Evolutionary conservation across 2,113 vertebrate species (phyloP), one percentile per base, ranked within the genome.

Genomic region (Caracal caracal): DNA sequence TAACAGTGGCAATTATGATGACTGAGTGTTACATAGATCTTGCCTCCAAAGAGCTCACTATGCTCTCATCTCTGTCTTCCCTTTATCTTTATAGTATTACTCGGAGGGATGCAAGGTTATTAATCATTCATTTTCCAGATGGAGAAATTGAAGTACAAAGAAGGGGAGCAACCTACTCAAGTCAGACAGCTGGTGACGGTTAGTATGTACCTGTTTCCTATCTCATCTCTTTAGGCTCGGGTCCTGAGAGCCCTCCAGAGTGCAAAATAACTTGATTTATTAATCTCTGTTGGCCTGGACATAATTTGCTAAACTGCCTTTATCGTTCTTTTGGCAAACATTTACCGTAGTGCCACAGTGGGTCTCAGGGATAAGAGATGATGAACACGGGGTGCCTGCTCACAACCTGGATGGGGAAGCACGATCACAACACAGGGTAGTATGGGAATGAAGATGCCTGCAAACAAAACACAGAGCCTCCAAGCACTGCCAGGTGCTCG

Each of bases 111-210:
- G n/a, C 33, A 12, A 86, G 85, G 92, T 30, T 88, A 91, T 95
- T 73, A 75, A 95, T 88, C 92, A 84, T 95, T 95, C 56, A 87
- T 88, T 81, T 95, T 94, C 78, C 86, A 98, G 88, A 84, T 78
- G 86, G 43, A 95, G 83, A 96, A 96, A 87, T 0, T 51, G 81
- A 90, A 96, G 82, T 91, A 56, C 68, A 91, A 78, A 95, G 96
- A 88, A 83, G 73, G 51, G 17, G 49, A 51, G 49, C 28, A 56
- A n/a, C 40, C 37, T 59, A 59, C 73, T 66, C 70, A 17, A 33
- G 47, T 71, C 63, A 28, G 16, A 80, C 66, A 95, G 70, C 73
- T 97, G 94, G 71, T 49, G 63, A 49, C 81, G 13, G 49, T 95
- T 65, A 63, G 47, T 17, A 7, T 6, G 33, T 61, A 82, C 89